Evolutionary conservation across 2,113 vertebrate species (phyloP), one percentile per base, ranked within the genome.

Genomic region (Upupa epops): DNA sequence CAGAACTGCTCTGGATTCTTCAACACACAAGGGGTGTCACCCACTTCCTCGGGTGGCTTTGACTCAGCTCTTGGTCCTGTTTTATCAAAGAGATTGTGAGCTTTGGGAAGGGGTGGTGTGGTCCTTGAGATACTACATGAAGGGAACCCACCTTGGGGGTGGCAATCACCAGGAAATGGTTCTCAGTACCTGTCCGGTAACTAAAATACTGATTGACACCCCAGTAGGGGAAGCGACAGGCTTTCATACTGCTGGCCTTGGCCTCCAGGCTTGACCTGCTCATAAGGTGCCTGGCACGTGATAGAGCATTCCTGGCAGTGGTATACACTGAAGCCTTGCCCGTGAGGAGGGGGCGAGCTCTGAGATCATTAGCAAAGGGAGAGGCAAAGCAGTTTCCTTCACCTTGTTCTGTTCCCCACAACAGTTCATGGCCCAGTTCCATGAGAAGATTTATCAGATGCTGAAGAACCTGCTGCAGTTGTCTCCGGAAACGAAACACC

Each of bases 361-460:
- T 1, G 13, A 16, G 49, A 46, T 34, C 4, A 0, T 14, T 13
- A 28, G 6, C 3, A 4, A 19, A 2, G 12, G 56, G 15, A 46
- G 49, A 55, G 21, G 24, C 9, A 37, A 19, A 51, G 49, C 2
- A 49, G 9, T 32, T 37, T 37, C 72, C 18, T 36, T 22, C 25
- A 0, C 42, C 4, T 10, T 52, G 3, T 73, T 86, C 86, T 90
- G 72, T 95, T 95, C 79, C 94, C 63, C 24, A 5, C 48, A 42
- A 96, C 92, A 99, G 99, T 99, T 99, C 51, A 98, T 99, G 98
- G 98, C 98, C 48, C 99, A 99, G 96, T 99, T 99, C 97, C 98
- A 99, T 8, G 99, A 99, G 87, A 99, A 99, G 97, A 98, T 99
- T 92, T 98, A 99, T 95, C 99, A 99, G 96, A 97, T 99, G 92